A percentile compares a stretch with the other conserved stretches of the same genome.
Evolutionary conservation across 2,113 vertebrate species (phyloP).

Genomic region (Corynorhinus townsendii): DNA sequence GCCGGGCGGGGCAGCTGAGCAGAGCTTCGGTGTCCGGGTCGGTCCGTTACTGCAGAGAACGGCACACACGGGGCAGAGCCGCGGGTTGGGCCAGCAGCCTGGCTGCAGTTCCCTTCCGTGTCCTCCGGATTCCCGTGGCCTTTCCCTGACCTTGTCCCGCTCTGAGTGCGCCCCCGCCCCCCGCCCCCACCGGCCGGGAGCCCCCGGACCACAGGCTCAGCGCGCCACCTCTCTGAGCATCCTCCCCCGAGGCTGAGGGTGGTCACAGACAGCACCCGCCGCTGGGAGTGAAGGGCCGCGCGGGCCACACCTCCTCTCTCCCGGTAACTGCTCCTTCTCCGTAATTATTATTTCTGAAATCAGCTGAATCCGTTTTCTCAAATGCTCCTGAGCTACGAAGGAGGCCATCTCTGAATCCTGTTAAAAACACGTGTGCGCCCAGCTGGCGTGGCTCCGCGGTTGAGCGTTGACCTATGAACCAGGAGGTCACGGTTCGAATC

Average conservation of each 20-base stretch:
- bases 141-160: background rate
- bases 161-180: fast-evolving
- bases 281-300: fast-evolving
- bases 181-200: fast-evolving
- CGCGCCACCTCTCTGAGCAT: fast-evolving
- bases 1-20: background rate
- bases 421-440: background rate
- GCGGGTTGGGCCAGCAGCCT: fast-evolving
- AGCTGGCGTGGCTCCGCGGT: no score
- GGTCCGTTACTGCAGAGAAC: background rate
- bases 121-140: background rate
- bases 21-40: background rate
- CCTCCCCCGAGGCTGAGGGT: background rate
- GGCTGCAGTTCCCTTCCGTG: no score
- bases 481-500: no score
- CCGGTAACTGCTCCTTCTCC: background rate
- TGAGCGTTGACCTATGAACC: no score
- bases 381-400: background rate
- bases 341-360: background rate
- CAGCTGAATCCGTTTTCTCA: background rate
- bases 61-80: fast-evolving
- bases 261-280: background rate
- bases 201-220: fast-evolving
- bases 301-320: background rate
- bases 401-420: background rate